Evolutionary conservation across 1,140 invertebrate species (phyloP), one percentile per base, ranked within the genome.

Genomic region (Homalodisca vitripennis): DNA sequence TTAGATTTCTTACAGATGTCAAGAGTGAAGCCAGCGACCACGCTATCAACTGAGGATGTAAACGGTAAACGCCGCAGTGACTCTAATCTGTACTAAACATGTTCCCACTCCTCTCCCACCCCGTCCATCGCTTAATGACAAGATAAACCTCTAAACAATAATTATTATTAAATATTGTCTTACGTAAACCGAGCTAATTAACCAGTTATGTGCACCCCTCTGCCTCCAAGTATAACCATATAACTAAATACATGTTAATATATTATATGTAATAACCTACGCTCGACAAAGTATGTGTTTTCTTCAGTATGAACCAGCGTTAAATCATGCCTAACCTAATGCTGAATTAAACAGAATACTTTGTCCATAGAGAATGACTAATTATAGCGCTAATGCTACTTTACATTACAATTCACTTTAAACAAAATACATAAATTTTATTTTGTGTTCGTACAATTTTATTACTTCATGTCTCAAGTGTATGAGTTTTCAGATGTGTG

Each of bases 201-300:
- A 71, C 48, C 60, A 67, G 47, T 29, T 53, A 53, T 74, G 64
- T 73, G 65, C 72, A 76, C 77, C 79, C 78, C 78, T 79, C 78
- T 80, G 79, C 78, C 77, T 80, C 79, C 79, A 80, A 80, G 80
- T 80, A n/a, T n/a, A 80, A 80, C 79, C 57, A 47, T 48, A 60
- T 69, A 69, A 69, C 65, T 47, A 69, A 73, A 69, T 67, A 66
- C 20, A 68, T 67, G 64, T 63, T 67, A 70, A 73, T 64, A 70
- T 68, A n/a, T n/a, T n/a, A n/a, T n/a, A n/a, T n/a, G n/a, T n/a
- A n/a, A n/a, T n/a, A 66, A 68, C 57, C 64, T 27, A 46, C 12
- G 29, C 20, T 70, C 27, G 31, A 62, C 66, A 51, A 62, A 48
- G 32, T 47, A 63, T 47, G 20, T 62, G 46, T 46, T 62, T 67